phyloP scores from a whole-genome alignment of 64 coral and sea anemone species.

The Montipora sp. region DNA sequence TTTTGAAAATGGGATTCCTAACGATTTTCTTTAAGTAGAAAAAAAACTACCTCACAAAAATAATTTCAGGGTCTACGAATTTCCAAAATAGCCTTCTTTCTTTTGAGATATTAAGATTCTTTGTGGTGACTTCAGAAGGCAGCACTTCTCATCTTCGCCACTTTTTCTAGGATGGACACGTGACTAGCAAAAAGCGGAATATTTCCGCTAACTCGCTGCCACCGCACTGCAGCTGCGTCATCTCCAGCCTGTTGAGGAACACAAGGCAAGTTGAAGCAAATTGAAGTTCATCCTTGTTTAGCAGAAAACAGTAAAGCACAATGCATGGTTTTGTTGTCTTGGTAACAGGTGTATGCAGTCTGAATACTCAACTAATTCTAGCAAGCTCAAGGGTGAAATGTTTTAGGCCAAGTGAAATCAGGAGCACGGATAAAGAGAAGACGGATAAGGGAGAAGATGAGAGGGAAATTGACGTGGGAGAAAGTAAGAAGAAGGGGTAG shows the following conservation, averaged over 20 bases:
- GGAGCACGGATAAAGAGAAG: too few species aligned
- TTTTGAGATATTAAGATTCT: background rate
- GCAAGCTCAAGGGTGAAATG: too few species aligned
- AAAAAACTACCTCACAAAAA: too few species aligned
- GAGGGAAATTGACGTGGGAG: too few species aligned
- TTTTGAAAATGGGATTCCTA: too few species aligned
- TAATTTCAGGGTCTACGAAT: too few species aligned
- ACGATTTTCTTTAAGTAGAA: too few species aligned
- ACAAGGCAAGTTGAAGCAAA: background rate
- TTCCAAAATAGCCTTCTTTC: too few species aligned
- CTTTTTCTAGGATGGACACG: constrained; percentile 93
- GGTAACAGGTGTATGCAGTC: background rate
- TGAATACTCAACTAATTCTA: background rate
- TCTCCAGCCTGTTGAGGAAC: constrained; percentile 86
- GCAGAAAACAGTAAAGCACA: too few species aligned
- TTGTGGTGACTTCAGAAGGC: constrained; percentile 59
- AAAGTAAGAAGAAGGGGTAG: too few species aligned
- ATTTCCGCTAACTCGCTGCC: constrained; percentile 99
- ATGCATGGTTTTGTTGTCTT: background rate
- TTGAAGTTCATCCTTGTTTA: background rate
- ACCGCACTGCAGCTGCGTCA: constrained; percentile 96
- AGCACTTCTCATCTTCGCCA: constrained; percentile 88
- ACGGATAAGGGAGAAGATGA: too few species aligned
- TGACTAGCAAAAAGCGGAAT: constrained; percentile 98
- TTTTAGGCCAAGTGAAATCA: too few species aligned